Base-by-base conservation (phyloP, 2,888 invertebrate genomes). In the Chirona hameri region DNA sequence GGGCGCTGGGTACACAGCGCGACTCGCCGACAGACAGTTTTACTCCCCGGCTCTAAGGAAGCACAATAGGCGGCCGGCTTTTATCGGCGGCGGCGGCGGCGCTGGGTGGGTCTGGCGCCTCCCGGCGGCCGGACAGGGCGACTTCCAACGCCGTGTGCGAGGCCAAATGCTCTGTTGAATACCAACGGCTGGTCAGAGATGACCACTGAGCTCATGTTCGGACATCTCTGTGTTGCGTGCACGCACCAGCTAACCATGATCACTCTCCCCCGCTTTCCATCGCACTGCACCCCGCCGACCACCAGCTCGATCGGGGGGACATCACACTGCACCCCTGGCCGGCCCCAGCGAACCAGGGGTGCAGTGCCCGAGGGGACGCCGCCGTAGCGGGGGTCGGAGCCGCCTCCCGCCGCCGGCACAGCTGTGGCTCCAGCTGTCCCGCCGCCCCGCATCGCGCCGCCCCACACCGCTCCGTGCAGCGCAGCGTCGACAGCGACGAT, bases 371-470 rank as follows among this genome's bases (percentile, higher is more conserved):
- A 21, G 72, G 72, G 72, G 72, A 18, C 72, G 72, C 31, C 31
- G 72, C 27, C 69, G 27, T 31, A 15, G 76, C 76, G 46, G 76
- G 76, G 76, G 46, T 24, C 39, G 46, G n/a, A 29, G 69, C 29
- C 69, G 69, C 69, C 69, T 29, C 21, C 21, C 76, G 46, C 76
- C 46, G 76, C 76, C n/a, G 31, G 39, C 39, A 39, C 76, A 76
- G 76, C 76, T 76, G 76, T 76, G 76, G 39, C 4, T 2, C 76
- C 76, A 76, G 76, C 76, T 76, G 76, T 39, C 21, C n/a, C 21
- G 39, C 39, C 12, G 52, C 52, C 18, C 48, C 48, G 48, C 48
- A 48, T 12, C n/a, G n/a, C n/a, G n/a, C n/a, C 39, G 39, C 39
- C 39, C 39, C 39, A 7, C 39, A 2, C 39, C 39, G 39, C 39